These are phyloP conservation scores for Eupelmus urozonus DNA, from an alignment of 2,888 invertebrate species.

Conservation along the genomic window DNA sequence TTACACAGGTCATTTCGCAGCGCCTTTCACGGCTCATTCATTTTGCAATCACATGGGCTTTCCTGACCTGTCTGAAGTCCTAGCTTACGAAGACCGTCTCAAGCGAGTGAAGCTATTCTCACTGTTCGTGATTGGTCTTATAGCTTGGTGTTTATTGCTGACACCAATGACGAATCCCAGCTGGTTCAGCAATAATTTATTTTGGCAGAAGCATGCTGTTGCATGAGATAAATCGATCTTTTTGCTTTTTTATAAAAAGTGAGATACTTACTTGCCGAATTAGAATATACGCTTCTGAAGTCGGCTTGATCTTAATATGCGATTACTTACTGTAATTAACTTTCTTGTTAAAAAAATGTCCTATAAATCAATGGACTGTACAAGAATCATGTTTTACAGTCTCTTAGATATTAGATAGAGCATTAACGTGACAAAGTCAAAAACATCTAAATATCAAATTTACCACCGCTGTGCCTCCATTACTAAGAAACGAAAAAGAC, in stretches of 20 bases:
- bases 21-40: conserved; percentile 92
- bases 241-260: conserved; percentile 17
- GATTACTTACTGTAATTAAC: conserved; percentile 17
- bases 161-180: conserved; percentile 87
- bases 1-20: conserved; percentile 90
- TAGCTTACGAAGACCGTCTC: conserved; percentile 80
- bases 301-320: conserved; percentile 15
- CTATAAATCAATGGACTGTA: conserved; percentile 24
- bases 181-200: conserved; percentile 82
- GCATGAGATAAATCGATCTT: conserved; percentile 21
- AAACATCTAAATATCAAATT: conserved; percentile 34
- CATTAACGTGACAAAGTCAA: conserved; percentile 13
- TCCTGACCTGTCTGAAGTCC: conserved; percentile 89
- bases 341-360: conserved; percentile 27
- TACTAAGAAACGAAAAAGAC: conserved; percentile 23
- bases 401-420: conserved; percentile 18
- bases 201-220: conserved; percentile 76
- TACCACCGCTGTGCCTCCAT: conserved; percentile 52
- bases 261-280: not conserved
- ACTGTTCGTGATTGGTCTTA: conserved; percentile 87
- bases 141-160: conserved; percentile 87
- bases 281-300: conserved; percentile 2
- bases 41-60: conserved; percentile 99
- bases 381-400: conserved; percentile 32
- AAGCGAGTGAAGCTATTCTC: conserved; percentile 82